phyloP scores from a whole-genome alignment of 2,797 vertebrate species.

The Sebastes steindachneri region DNA sequence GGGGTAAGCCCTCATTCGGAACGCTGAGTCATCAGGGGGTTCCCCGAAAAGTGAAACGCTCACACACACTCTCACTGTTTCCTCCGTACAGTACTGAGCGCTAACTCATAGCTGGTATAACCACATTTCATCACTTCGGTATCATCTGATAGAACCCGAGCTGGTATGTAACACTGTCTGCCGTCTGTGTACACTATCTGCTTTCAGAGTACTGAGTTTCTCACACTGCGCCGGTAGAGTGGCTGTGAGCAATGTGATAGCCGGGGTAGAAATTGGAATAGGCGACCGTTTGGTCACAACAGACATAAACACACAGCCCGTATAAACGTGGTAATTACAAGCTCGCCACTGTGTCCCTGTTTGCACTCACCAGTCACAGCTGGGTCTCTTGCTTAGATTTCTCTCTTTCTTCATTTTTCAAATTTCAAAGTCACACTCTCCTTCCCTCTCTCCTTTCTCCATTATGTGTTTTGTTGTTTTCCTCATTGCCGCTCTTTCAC shows the following conservation, averaged over 20 bases:
- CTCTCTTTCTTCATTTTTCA: background rate
- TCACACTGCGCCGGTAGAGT: slow-evolving; percentile 35
- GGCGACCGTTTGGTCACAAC: slow-evolving; percentile 51
- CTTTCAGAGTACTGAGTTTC: slow-evolving; percentile 48
- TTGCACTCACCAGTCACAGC: slow-evolving; percentile 40
- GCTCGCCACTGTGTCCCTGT: slow-evolving; percentile 52
- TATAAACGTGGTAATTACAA: slow-evolving; percentile 68
- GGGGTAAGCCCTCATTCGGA: slow-evolving; percentile 62
- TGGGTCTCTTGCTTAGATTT: background rate
- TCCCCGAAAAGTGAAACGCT: slow-evolving; percentile 15
- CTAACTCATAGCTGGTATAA: background rate
- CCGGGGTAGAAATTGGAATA: slow-evolving; percentile 36
- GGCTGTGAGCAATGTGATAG: slow-evolving; percentile 55
- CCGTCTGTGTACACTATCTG: slow-evolving; percentile 11
- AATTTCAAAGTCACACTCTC: background rate
- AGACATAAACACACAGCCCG: slow-evolving; percentile 65
- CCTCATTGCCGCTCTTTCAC: slow-evolving; percentile 1
- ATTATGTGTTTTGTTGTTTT: background rate
- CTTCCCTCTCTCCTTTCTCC: background rate
- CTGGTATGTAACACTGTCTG: slow-evolving; percentile 36
- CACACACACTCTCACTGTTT: background rate
- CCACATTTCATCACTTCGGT: slow-evolving; percentile 21
- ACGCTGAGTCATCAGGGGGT: slow-evolving; percentile 59
- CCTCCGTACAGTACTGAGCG: background rate
- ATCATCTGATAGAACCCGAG: slow-evolving; percentile 40